Percentiles rank a stretch among this genome's conserved stretches.
Conservation (phyloP, 2,888 invertebrate genomes). For the Dastarcus helophoroides region DNA sequence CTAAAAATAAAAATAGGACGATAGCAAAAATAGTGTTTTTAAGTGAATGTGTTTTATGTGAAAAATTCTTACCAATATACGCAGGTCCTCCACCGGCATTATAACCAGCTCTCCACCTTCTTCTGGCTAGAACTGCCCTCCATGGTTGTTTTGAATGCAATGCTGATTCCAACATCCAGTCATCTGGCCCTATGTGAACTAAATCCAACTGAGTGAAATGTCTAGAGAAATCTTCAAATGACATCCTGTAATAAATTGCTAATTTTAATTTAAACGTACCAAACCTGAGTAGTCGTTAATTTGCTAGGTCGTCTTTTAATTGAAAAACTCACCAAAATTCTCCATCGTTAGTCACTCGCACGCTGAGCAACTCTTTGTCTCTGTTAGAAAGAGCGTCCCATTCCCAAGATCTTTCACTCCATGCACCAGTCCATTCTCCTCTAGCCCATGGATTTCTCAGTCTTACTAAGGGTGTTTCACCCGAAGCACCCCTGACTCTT, state of each 20-base stretch:
- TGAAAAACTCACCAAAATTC: constrained; percentile 51
- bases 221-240: constrained; percentile 54
- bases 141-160: constrained; percentile 57
- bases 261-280: no score
- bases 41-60: neutral
- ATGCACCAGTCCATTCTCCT: constrained; percentile 60
- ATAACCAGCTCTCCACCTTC: constrained; percentile 56
- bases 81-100: constrained; percentile 61
- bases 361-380: constrained; percentile 52
- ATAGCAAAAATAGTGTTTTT: neutral
- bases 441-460: constrained; percentile 56
- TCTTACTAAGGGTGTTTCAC: constrained; percentile 48
- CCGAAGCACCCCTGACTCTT: constrained; percentile 47
- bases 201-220: constrained; percentile 58
- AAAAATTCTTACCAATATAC: constrained; percentile 38
- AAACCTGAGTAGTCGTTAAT: neutral
- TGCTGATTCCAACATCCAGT: constrained; percentile 58
- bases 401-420: constrained; percentile 58
- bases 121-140: constrained; percentile 56
- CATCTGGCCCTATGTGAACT: constrained; percentile 66
- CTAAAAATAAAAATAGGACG: constrained; percentile 29
- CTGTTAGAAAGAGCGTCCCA: constrained; percentile 54
- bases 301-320: neutral
- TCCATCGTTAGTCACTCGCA: constrained; percentile 51
- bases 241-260: constrained; percentile 58